Conservation (phyloP, 1,140 invertebrate genomes). For the Polypedilum pembai region DNA sequence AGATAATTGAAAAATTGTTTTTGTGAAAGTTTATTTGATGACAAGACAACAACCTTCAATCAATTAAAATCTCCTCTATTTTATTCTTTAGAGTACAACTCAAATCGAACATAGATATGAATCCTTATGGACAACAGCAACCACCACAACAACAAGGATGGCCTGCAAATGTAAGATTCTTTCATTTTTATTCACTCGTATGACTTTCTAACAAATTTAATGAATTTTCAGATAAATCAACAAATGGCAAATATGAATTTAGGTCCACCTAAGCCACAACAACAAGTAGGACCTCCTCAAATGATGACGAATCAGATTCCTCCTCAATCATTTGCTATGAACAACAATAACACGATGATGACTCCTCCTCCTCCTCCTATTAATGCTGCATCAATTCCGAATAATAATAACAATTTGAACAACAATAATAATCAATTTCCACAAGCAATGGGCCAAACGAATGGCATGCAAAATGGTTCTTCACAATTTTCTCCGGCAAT, state of each 20-base stretch:
- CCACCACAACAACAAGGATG: not conserved
- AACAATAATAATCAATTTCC: conserved; percentile 1
- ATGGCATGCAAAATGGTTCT: conserved; percentile 2
- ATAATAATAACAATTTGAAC: not conserved
- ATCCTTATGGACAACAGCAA: conserved; percentile 15
- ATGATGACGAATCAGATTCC: not conserved
- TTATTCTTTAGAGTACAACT: not conserved
- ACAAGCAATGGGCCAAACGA: not conserved
- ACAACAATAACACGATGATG: not conserved
- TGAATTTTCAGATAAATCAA: not conserved
- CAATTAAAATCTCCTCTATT: not conserved
- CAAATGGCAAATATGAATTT: conserved; percentile 26
- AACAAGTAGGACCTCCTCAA: not conserved
- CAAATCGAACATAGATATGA: not conserved
- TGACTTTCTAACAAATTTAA: not conserved
- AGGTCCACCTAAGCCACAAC: not conserved
- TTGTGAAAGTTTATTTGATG: conserved; percentile 5
- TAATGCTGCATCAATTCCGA: not conserved
- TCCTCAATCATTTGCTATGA: not conserved
- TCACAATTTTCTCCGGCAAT: not conserved
- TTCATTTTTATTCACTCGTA: not conserved
- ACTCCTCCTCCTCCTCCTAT: not conserved
- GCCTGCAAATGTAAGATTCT: not conserved
- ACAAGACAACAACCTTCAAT: not conserved
- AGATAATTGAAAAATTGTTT: not conserved